Percentiles rank a stretch among this genome's conserved stretches.
phyloP scores from a whole-genome alignment of 2,888 invertebrate species.

The Cecidostiba fungosa region DNA sequence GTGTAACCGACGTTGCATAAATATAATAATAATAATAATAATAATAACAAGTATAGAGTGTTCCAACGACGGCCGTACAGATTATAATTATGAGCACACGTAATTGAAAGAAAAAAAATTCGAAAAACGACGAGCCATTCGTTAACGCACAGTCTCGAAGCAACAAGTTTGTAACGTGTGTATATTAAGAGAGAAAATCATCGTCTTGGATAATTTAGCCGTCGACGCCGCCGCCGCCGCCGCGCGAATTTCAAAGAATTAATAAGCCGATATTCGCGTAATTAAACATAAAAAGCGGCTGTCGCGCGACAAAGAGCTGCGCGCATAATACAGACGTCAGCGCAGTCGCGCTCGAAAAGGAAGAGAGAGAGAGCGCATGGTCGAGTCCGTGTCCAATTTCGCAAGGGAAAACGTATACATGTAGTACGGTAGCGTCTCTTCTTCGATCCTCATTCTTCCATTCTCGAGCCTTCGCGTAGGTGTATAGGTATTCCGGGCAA shows the following conservation, averaged over 20 bases:
- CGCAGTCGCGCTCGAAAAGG: slow-evolving; percentile 44
- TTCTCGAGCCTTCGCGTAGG: no score
- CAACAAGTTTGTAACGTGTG: not conserved
- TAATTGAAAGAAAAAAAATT: not conserved
- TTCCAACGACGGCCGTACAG: not conserved
- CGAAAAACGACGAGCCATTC: not conserved
- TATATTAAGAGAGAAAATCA: no score
- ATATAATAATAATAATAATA: not conserved
- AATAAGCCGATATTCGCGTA: not conserved
- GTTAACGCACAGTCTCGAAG: not conserved
- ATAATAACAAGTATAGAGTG: no score
- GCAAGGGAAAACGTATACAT: slow-evolving; percentile 48
- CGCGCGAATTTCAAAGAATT: not conserved
- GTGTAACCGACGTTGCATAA: not conserved
- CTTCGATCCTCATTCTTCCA: slow-evolving; percentile 48
- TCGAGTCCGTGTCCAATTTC: slow-evolving; percentile 58
- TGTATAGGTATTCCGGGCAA: no score
- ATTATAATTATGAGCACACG: not conserved
- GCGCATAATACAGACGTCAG: slow-evolving; percentile 61
- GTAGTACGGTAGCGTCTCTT: slow-evolving; percentile 50
- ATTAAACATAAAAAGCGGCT: slow-evolving; percentile 11
- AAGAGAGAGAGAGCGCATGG: no score
- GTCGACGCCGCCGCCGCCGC: not conserved
- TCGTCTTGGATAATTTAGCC: not conserved
- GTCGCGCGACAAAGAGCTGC: slow-evolving; percentile 16